These are phyloP conservation scores for Anoplolepis gracilipes DNA, from an alignment of 1,140 invertebrate genomes.

Conservation along the genomic window DNA sequence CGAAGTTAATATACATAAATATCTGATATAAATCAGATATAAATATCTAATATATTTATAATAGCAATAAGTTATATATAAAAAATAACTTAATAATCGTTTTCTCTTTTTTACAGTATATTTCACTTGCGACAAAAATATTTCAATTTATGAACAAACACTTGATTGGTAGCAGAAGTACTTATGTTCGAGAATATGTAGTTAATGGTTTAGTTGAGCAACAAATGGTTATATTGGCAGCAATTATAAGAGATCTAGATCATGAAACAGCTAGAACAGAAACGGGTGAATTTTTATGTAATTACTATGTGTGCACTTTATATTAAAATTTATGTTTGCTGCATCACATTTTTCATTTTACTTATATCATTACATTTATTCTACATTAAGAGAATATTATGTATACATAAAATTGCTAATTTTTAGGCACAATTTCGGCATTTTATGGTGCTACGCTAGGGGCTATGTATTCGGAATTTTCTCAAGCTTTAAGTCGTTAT, in stretches of 20 bases:
- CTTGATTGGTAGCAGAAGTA: slow-evolving; percentile 89
- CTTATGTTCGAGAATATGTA: slow-evolving; percentile 86
- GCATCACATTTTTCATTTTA: not conserved
- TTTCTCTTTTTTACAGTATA: slow-evolving; percentile 88
- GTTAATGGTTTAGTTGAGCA: slow-evolving; percentile 90
- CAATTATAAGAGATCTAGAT: slow-evolving; percentile 94
- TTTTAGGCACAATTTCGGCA: slow-evolving; percentile 90
- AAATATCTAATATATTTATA: not conserved
- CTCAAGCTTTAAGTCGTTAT: slow-evolving; percentile 92
- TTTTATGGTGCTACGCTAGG: slow-evolving; percentile 91
- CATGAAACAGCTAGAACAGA: slow-evolving; percentile 93
- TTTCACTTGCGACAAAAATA: slow-evolving; percentile 92
- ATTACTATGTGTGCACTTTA: slow-evolving; percentile 28
- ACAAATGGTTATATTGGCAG: slow-evolving; percentile 93
- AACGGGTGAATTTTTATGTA: slow-evolving; percentile 86
- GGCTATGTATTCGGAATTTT: slow-evolving; percentile 92
- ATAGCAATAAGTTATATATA: slow-evolving; percentile 27
- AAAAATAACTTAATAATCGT: slow-evolving; percentile 6
- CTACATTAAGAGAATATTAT: slow-evolving; percentile 3
- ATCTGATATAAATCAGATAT: not conserved
- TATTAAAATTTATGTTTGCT: not conserved
- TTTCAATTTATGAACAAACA: slow-evolving; percentile 91
- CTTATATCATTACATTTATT: not conserved
- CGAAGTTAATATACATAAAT: slow-evolving; percentile 16
- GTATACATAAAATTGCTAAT: not conserved